Evolutionary conservation across 2,888 invertebrate genomes (phyloP).

Genomic region (Epiperipatus broadwayi): DNA sequence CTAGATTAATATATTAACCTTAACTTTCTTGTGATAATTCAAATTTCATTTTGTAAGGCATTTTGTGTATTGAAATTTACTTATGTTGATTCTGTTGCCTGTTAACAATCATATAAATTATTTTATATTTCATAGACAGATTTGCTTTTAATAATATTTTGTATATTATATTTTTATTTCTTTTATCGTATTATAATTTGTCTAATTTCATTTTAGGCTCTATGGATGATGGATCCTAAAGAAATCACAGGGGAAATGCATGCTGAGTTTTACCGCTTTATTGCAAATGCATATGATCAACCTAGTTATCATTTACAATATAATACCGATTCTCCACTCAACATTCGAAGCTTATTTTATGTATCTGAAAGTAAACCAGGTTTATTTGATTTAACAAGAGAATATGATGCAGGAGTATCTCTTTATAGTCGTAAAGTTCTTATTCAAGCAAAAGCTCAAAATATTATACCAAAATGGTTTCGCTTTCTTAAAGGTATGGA

Average conservation of each 20-base stretch:
- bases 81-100: background rate
- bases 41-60: too few relatives aligned
- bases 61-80: too few relatives aligned
- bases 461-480: slow-evolving; percentile 80
- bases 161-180: background rate
- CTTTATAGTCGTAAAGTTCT: slow-evolving; percentile 75
- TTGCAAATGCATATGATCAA: slow-evolving; percentile 60
- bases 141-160: background rate
- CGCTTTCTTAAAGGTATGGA: slow-evolving; percentile 66
- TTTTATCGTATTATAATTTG: too few relatives aligned
- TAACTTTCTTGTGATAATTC: too few relatives aligned
- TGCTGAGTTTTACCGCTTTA: slow-evolving; percentile 74
- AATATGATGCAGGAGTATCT: slow-evolving; percentile 62
- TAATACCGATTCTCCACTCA: slow-evolving; percentile 74
- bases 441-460: slow-evolving; percentile 73
- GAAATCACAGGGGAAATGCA: slow-evolving; percentile 67
- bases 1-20: too few relatives aligned
- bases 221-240: slow-evolving; percentile 84
- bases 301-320: slow-evolving; percentile 81
- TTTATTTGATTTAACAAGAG: slow-evolving; percentile 69
- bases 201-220: slow-evolving; percentile 40
- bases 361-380: slow-evolving; percentile 81
- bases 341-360: slow-evolving; percentile 72
- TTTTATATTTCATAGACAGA: slow-evolving; percentile 9
- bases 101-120: background rate